A percentile compares a stretch with the other conserved stretches of the same genome.
Evolutionary conservation across 2,113 vertebrate species (phyloP).

Genomic region (Reinhardtius hippoglossoides): DNA sequence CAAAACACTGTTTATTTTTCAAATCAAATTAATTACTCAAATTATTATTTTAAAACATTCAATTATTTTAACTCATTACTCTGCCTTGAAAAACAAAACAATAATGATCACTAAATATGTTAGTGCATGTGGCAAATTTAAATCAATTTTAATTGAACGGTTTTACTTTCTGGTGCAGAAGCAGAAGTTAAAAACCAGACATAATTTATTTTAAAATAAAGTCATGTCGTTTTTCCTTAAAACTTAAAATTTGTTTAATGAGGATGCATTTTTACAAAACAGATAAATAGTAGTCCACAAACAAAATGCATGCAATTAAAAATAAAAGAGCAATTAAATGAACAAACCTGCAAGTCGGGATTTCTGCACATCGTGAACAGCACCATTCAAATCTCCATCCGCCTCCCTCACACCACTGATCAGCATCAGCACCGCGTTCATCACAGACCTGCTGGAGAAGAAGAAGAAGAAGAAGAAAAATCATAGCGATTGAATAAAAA

Average conservation of each 20-base stretch:
- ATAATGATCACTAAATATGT: not conserved
- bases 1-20: not conserved
- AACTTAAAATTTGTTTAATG: not conserved
- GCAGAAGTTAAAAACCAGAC: not conserved
- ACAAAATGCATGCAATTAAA: not conserved
- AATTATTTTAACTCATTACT: not conserved
- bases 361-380: not conserved
- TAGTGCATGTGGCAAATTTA: not conserved
- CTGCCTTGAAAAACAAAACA: not conserved
- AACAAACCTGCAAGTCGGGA: slow-evolving; percentile 64
- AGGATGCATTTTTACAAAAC: not conserved
- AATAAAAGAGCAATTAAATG: slow-evolving; percentile 17
- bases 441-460: slow-evolving; percentile 48
- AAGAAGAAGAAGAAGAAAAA: not conserved
- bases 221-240: not conserved
- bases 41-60: not conserved
- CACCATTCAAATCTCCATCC: slow-evolving; percentile 37
- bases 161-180: not conserved
- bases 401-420: slow-evolving; percentile 1
- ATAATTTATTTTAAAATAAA: not conserved
- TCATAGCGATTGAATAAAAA: not conserved
- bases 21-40: not conserved
- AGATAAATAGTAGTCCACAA: not conserved
- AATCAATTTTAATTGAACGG: not conserved
- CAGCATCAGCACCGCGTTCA: slow-evolving; percentile 28